Evolutionary conservation across 2,113 vertebrate species (phyloP).

Genomic region (Syngnathus scovelli): DNA sequence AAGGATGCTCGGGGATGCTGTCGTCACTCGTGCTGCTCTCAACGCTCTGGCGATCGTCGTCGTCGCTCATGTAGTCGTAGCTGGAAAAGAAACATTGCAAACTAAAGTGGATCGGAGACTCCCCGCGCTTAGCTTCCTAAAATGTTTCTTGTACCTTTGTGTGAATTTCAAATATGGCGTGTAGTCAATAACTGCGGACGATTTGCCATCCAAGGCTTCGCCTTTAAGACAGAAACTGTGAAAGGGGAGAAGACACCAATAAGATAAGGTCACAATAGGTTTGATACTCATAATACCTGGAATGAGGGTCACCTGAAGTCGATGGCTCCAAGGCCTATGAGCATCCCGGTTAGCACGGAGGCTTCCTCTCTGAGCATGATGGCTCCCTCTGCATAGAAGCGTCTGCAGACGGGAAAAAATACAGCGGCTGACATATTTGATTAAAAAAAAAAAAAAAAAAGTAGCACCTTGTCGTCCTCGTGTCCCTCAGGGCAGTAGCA

Average conservation of each 20-base stretch:
- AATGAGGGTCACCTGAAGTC: conserved; percentile 83
- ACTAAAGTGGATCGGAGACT: not conserved
- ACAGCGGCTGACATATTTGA: not conserved
- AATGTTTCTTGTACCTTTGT: conserved; percentile 75
- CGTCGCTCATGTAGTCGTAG: conserved; percentile 93
- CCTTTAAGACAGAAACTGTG: conserved; percentile 93
- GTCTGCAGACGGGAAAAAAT: conserved; percentile 58
- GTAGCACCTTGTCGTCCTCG: conserved; percentile 83
- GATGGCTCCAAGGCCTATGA: conserved; percentile 91
- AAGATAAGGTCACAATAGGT: not conserved
- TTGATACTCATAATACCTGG: not conserved
- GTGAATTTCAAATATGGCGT: conserved; percentile 97
- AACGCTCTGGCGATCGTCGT: conserved; percentile 83
- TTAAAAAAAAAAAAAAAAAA: not conserved
- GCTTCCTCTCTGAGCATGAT: conserved; percentile 93
- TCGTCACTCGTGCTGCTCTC: conserved; percentile 94
- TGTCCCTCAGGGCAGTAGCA: conserved; percentile 87
- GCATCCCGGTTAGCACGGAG: conserved; percentile 88
- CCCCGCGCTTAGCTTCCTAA: not conserved
- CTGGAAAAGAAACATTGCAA: conserved; percentile 46
- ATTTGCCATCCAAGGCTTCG: conserved; percentile 88
- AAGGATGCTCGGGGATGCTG: conserved; percentile 87
- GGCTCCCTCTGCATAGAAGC: conserved; percentile 89
- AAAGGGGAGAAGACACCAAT: not conserved
- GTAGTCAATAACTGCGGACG: conserved; percentile 86